phyloP scores from a whole-genome alignment of 2,888 invertebrate genomes.

The Phengaris alcon region DNA sequence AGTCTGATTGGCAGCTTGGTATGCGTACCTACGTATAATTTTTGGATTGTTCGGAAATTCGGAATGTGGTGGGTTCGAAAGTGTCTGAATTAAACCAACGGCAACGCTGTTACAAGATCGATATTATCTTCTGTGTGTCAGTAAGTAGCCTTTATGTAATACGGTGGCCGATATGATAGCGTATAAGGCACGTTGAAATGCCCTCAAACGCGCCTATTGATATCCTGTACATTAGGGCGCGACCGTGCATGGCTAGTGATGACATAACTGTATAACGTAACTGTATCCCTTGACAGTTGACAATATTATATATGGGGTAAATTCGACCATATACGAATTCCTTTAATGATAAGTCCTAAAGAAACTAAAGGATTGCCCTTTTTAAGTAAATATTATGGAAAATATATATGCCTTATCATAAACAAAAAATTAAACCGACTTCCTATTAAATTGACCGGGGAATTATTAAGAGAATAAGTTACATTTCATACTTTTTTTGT shows the following conservation, averaged over 20 bases:
- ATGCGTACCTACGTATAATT: too few species aligned
- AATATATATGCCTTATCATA: not conserved
- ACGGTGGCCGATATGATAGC: not conserved
- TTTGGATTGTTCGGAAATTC: too few species aligned
- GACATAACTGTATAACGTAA: conserved; percentile 18
- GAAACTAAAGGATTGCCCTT: too few species aligned
- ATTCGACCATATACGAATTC: too few species aligned
- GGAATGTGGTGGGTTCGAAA: too few species aligned
- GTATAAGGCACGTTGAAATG: conserved; percentile 24
- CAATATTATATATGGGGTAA: not conserved
- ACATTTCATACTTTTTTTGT: not conserved
- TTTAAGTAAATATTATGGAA: too few species aligned
- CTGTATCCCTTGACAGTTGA: conserved; percentile 11
- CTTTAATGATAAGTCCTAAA: not conserved
- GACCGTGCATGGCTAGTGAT: conserved; percentile 20
- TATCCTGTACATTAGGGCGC: conserved; percentile 24
- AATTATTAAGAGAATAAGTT: too few species aligned
- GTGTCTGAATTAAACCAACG: not conserved
- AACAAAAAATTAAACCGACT: too few species aligned
- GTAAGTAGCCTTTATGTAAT: not conserved
- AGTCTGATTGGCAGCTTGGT: too few species aligned
- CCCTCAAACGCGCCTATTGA: conserved; percentile 16
- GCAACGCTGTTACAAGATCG: not conserved
- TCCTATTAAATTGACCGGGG: too few species aligned
- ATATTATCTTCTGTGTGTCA: conserved; percentile 16